Conservation (phyloP, 2,113 vertebrate species). For the Chauna torquata region DNA sequence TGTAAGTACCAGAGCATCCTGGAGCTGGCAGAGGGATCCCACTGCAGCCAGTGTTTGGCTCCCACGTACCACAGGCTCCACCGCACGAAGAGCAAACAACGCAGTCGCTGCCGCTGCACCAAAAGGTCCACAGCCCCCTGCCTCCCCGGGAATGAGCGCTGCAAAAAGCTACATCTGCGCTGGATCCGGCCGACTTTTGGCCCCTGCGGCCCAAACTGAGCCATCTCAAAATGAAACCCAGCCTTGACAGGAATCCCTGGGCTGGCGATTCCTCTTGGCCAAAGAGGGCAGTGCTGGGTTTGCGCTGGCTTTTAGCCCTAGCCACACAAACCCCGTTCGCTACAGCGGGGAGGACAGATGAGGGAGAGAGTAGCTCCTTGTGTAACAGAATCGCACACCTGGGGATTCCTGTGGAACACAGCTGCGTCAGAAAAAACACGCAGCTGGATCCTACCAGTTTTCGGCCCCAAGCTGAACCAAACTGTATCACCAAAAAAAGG, state of each 20-base stretch:
- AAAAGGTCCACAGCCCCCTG: neutral
- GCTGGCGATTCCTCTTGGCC: neutral
- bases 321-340: neutral
- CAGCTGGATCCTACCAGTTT: neutral
- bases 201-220: neutral
- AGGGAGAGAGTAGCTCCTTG: neutral
- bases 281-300: neutral
- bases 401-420: neutral
- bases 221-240: neutral
- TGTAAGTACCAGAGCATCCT: neutral
- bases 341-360: neutral
- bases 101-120: neutral
- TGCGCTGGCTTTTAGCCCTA: neutral
- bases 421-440: neutral
- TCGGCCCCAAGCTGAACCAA: neutral
- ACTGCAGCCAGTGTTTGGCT: neutral
- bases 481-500: neutral
- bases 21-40: neutral
- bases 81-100: neutral
- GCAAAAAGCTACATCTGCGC: neutral
- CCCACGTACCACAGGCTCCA: neutral
- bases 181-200: neutral
- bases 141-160: fast-evolving
- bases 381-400: neutral
- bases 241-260: neutral